A percentile compares a stretch with the other conserved stretches of the same genome.
These are phyloP conservation scores for Halocynthia aurantium DNA, from an alignment of 23 tunicate species.

Conservation along the genomic window DNA sequence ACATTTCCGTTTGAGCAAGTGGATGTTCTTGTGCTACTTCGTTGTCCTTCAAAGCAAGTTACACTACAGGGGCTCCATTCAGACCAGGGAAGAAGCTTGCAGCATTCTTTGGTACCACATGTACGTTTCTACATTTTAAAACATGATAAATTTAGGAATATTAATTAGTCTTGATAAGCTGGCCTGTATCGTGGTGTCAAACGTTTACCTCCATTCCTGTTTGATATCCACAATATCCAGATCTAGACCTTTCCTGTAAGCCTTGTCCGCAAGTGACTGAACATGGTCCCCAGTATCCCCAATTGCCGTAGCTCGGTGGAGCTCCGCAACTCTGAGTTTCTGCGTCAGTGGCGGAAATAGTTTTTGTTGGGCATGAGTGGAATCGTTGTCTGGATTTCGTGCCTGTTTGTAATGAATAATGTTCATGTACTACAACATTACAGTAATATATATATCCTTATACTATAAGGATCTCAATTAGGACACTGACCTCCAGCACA, in stretches of 20 bases:
- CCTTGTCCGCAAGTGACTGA: conserved; percentile 81
- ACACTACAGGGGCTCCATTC: conserved; percentile 38
- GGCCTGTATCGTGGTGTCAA: too few species aligned
- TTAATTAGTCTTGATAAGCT: too few species aligned
- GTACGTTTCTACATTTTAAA: neutral
- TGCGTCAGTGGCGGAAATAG: neutral
- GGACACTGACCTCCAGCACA: conserved; percentile 69
- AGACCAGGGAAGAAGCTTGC: conserved; percentile 30
- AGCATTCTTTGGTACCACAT: conserved; percentile 38
- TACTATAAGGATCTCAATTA: too few species aligned
- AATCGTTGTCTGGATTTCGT: conserved; percentile 15
- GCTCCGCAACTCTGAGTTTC: conserved; percentile 12
- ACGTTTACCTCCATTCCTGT: conserved; percentile 32
- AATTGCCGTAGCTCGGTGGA: conserved; percentile 26
- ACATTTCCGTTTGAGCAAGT: conserved; percentile 28
- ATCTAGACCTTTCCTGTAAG: conserved; percentile 31
- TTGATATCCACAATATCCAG: conserved; percentile 52
- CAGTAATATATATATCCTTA: too few species aligned
- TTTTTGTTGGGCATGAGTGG: conserved; percentile 12
- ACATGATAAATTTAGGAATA: neutral
- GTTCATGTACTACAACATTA: neutral
- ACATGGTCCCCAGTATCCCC: conserved; percentile 78
- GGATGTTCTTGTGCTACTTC: conserved; percentile 15
- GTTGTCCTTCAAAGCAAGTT: conserved; percentile 34
- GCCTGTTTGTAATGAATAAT: conserved; percentile 6